Base-by-base conservation (phyloP, 2,888 invertebrate genomes). In the Pseudococcus jackbeardsleyi region DNA sequence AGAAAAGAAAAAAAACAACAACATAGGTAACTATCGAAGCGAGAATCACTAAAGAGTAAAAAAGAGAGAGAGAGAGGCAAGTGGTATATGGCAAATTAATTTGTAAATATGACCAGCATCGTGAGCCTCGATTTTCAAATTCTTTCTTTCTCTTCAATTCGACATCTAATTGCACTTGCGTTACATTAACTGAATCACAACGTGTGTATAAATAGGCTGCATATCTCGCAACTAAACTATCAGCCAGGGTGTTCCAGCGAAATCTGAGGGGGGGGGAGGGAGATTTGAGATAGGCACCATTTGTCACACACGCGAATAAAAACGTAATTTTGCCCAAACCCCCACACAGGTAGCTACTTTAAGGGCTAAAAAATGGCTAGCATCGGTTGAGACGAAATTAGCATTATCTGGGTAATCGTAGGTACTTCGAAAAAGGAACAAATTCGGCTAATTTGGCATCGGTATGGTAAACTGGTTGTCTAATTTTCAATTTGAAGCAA, bases 1-100 rank as follows among this genome's bases (percentile, higher is more conserved):
- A 82, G 46, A 82, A 82, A 42, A 82, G 15, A 19, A 11, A 19
- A 42, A 46, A 82, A 82, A 82, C 46, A 82, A 82, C 26, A 46
- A 82, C 79, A 82, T 46, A 82, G 79, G 79, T 82, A 82, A 82
- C 79, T 82, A 82, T 82, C 46, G 79, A 82, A 82, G 79, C 79
- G 79, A 82, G 79, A 82, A 82, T 82, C 79, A 82, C 79, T 82
- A 82, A 64, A 82, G 79, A 82, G 46, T 82, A 82, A 46, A 19
- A 22, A 19, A 64, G 64, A 50, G 12, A 54, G 50, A 50, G 26
- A 72, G 72, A 72, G 72, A 72, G 72, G 72, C 72, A 72, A 72
- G 72, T 72, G 72, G 72, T 72, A 72, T 72, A 72, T 72, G 72
- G 72, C 72, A 72, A 33, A 72, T 9, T 19, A 9, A 64, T 64